Conservation (phyloP, 2,888 invertebrate species). For the Bombyx huttoni region DNA sequence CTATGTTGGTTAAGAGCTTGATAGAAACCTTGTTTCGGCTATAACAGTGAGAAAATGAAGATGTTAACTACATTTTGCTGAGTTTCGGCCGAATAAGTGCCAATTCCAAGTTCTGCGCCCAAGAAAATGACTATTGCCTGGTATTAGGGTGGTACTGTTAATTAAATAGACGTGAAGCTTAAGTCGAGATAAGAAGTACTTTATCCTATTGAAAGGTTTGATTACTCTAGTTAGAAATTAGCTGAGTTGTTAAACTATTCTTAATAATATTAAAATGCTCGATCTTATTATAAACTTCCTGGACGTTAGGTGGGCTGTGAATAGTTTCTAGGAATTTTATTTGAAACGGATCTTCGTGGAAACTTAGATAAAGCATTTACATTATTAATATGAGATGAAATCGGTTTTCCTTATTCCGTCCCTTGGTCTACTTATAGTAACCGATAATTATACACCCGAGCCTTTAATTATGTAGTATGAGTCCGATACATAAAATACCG, state of each 20-base stretch:
- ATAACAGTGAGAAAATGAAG: conserved; percentile 2
- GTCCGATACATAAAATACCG: neutral
- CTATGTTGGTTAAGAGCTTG: neutral
- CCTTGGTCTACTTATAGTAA: neutral
- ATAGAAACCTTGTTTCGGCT: neutral
- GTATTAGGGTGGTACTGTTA: conserved; percentile 5
- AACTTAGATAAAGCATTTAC: neutral
- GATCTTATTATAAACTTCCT: no score
- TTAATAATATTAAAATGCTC: no score
- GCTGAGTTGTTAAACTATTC: neutral
- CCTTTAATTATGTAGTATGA: no score
- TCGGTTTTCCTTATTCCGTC: neutral
- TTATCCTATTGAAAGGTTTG: neutral
- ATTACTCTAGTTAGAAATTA: neutral
- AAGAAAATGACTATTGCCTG: conserved; percentile 6
- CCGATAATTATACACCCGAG: neutral
- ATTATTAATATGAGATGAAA: neutral
- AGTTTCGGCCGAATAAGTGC: conserved; percentile 3
- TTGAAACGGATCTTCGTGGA: no score
- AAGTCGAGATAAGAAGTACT: neutral
- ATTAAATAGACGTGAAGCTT: neutral
- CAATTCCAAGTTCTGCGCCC: conserved; percentile 6
- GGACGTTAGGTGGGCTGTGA: no score
- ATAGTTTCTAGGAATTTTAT: no score
- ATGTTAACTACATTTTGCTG: conserved; percentile 2